Evolutionary conservation across 1,140 invertebrate species (phyloP).

Genomic region (Laupala kohalensis): DNA sequence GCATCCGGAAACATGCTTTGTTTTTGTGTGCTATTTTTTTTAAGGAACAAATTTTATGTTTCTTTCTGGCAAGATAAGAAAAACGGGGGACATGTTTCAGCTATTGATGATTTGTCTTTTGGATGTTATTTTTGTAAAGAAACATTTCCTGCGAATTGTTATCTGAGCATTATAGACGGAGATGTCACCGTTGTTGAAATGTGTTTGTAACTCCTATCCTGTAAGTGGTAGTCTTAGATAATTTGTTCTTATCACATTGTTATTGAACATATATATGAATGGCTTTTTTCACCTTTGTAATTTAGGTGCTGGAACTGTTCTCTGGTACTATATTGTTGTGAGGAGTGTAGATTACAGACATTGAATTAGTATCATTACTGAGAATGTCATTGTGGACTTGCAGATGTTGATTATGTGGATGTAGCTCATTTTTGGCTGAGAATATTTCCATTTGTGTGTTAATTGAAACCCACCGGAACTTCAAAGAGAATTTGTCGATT

Average conservation of each 20-base stretch:
- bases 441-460: constrained; percentile 37
- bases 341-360: constrained; percentile 41
- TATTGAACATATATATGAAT: not conserved
- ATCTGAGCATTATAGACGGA: constrained; percentile 35
- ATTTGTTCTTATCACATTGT: not conserved
- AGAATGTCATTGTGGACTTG: constrained; percentile 53
- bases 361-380: constrained; percentile 51
- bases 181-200: constrained; percentile 66
- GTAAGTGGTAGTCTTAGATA: constrained; percentile 27
- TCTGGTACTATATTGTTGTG: constrained; percentile 48
- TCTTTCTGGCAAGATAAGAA: constrained; percentile 23
- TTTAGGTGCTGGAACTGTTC: constrained; percentile 31
- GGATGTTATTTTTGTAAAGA: constrained; percentile 65
- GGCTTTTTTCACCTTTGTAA: not conserved
- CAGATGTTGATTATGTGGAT: constrained; percentile 50
- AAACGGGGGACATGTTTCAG: constrained; percentile 38
- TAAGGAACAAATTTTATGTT: not conserved
- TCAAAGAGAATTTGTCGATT: too few relatives aligned
- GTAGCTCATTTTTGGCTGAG: constrained; percentile 64
- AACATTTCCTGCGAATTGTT: constrained; percentile 60
- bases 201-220: constrained; percentile 29
- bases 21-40: not conserved
- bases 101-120: constrained; percentile 37
- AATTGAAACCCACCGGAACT: constrained; percentile 15
- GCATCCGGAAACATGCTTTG: not conserved